phyloP scores from a whole-genome alignment of 2,888 invertebrate species.

The Eilema griseolum region DNA sequence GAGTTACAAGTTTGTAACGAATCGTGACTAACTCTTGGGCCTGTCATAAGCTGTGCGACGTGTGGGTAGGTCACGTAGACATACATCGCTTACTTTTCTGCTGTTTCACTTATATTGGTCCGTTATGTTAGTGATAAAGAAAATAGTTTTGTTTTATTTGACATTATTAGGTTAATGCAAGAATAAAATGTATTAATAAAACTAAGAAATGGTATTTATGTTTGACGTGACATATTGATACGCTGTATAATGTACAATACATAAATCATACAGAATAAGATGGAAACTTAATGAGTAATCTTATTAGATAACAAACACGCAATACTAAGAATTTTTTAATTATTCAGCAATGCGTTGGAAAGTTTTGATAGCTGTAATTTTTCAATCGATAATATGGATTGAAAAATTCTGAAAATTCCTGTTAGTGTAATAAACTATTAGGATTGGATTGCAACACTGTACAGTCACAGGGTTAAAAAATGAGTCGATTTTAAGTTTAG shows the following conservation, averaged over 20 bases:
- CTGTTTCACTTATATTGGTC: slow-evolving; percentile 22
- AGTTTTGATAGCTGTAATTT: no score
- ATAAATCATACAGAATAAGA: slow-evolving; percentile 22
- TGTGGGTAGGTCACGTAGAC: slow-evolving; percentile 82
- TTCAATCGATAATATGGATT: no score
- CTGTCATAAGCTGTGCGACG: slow-evolving; percentile 62
- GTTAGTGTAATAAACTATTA: no score
- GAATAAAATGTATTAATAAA: slow-evolving; percentile 33
- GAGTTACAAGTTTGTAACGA: slow-evolving; percentile 45
- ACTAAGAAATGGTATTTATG: slow-evolving; percentile 28
- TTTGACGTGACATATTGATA: slow-evolving; percentile 29
- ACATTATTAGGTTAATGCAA: slow-evolving; percentile 36
- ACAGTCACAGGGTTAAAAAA: no score
- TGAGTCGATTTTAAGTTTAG: no score
- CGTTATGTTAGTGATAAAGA: slow-evolving; percentile 35
- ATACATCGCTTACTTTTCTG: slow-evolving; percentile 48
- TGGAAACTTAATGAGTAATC: slow-evolving; percentile 11
- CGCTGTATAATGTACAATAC: slow-evolving; percentile 16
- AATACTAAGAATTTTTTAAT: neutral
- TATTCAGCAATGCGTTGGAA: neutral
- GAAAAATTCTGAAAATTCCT: no score
- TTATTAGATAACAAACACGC: slow-evolving; percentile 8
- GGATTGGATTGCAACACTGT: no score
- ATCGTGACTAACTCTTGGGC: slow-evolving; percentile 43
- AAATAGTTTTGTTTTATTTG: slow-evolving; percentile 25